Percentiles rank a stretch among this genome's conserved stretches.
These are phyloP conservation scores for Calyptomena viridis DNA, from an alignment of 2,113 vertebrate genomes.

Conservation along the genomic window DNA sequence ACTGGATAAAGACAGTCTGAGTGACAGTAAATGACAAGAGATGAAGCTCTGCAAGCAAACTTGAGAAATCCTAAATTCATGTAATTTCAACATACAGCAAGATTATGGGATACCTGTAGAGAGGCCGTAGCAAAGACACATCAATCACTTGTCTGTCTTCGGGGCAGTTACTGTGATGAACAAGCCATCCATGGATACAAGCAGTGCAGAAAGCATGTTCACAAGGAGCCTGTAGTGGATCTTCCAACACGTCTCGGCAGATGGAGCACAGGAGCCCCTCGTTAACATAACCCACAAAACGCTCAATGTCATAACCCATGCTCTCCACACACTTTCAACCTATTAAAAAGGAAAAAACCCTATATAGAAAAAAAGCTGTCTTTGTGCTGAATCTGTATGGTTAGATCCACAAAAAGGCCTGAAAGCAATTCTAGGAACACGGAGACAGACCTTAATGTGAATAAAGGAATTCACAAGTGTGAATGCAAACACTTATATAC, in stretches of 20 bases:
- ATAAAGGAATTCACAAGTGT: neutral
- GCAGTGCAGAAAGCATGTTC: conserved; percentile 86
- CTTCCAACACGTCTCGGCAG: conserved; percentile 85
- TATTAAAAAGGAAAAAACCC: neutral
- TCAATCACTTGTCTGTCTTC: conserved; percentile 85
- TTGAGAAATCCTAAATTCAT: neutral
- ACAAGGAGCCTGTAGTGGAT: conserved; percentile 88
- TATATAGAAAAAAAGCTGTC: neutral
- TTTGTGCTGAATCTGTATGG: neutral
- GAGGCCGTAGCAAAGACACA: conserved; percentile 75
- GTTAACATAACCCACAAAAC: conserved; percentile 88
- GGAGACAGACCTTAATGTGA: neutral
- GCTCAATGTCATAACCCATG: conserved; percentile 89
- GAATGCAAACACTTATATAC: neutral
- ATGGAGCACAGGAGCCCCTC: conserved; percentile 89
- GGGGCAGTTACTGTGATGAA: conserved; percentile 85
- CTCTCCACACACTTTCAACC: neutral
- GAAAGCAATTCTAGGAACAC: neutral
- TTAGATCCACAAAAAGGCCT: neutral
- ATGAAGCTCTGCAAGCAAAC: neutral
- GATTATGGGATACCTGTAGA: conserved; percentile 76
- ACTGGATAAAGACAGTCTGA: neutral
- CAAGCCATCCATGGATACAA: conserved; percentile 86
- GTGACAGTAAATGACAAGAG: neutral
- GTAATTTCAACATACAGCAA: neutral